These are phyloP conservation scores for Gyrodactylus salaris DNA, from an alignment of 1,140 invertebrate genomes.

Conservation along the genomic window DNA sequence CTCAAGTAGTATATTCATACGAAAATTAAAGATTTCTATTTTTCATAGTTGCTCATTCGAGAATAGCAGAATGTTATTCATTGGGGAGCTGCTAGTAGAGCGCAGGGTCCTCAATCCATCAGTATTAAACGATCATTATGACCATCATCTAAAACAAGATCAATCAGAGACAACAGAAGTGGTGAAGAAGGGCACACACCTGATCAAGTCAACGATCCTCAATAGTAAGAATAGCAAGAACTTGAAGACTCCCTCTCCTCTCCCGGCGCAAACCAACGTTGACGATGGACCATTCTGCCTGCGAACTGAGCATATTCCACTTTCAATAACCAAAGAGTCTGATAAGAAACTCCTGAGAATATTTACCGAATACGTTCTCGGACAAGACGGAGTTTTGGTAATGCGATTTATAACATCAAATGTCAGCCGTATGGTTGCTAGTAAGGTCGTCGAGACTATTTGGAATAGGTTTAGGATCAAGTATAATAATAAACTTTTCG, in stretches of 20 bases:
- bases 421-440: not conserved
- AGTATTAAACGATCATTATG: too few relatives aligned
- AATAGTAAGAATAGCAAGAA: not conserved
- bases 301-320: not conserved
- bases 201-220: too few relatives aligned
- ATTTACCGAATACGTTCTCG: not conserved
- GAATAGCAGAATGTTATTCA: not conserved
- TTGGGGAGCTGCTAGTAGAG: not conserved
- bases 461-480: not conserved
- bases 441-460: not conserved
- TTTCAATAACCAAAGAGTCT: not conserved
- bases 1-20: too few relatives aligned
- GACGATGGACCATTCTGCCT: not conserved
- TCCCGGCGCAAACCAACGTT: not conserved
- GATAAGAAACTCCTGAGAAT: not conserved
- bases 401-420: not conserved
- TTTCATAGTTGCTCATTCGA: too few relatives aligned
- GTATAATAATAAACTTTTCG: not conserved
- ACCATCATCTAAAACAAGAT: too few relatives aligned
- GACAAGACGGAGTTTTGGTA: not conserved
- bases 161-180: too few relatives aligned
- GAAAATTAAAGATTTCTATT: too few relatives aligned
- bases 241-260: not conserved
- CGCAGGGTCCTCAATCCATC: not conserved
- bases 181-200: too few relatives aligned